A percentile compares a stretch with the other conserved stretches of the same genome.
These are phyloP conservation scores for Eurosta solidaginis DNA, from an alignment of 1,140 invertebrate genomes.

Conservation along the genomic window DNA sequence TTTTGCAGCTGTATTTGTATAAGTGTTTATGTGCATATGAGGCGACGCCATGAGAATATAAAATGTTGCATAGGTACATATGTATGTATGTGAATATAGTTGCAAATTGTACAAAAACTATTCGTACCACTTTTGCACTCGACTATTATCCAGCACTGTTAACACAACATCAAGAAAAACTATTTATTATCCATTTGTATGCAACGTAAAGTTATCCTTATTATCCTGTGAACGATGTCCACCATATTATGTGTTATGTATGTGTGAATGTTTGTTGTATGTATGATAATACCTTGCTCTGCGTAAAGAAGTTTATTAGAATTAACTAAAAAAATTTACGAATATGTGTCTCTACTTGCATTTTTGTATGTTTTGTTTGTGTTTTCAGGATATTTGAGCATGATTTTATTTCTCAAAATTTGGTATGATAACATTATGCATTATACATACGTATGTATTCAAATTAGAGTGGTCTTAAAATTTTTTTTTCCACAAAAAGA, in stretches of 20 bases:
- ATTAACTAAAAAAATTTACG: background rate
- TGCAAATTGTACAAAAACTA: too few species aligned
- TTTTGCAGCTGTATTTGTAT: background rate
- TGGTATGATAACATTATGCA: too few species aligned
- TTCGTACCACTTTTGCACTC: background rate
- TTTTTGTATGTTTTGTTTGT: too few species aligned
- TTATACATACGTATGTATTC: too few species aligned
- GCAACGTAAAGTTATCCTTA: slow-evolving; percentile 14
- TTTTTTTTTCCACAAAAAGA: too few species aligned
- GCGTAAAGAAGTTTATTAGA: background rate
- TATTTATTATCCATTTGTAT: slow-evolving; percentile 18
- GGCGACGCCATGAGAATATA: background rate
- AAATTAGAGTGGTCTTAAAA: too few species aligned
- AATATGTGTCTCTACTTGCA: background rate
- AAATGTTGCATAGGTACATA: background rate
- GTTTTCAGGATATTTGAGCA: too few species aligned
- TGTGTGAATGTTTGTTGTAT: too few species aligned
- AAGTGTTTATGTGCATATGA: background rate
- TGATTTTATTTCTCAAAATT: too few species aligned
- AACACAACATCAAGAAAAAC: too few species aligned
- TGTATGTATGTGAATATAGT: background rate
- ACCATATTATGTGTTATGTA: background rate
- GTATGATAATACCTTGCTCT: background rate
- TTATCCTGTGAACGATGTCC: background rate
- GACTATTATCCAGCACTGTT: too few species aligned